Evolutionary conservation across 1,140 invertebrate species (phyloP), one percentile per base, ranked within the genome.

Genomic region (Forficula auricularia): DNA sequence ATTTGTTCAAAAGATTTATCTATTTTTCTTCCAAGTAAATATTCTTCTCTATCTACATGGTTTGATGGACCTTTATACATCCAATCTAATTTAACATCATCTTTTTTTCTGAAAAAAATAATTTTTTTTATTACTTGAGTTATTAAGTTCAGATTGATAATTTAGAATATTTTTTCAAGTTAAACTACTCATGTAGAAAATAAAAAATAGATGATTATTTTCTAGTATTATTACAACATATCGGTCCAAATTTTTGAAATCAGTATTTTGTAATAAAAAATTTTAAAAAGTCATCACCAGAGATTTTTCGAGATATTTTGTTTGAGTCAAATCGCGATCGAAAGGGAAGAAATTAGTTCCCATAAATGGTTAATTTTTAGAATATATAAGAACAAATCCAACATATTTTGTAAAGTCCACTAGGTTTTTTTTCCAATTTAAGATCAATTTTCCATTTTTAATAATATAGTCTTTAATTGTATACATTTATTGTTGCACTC

Each of bases 21-120:
- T 45, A 96, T 76, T 41, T 74, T 64, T 53, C 82, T 77, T 1
- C 90, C 89, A n/a, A 86, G 62, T 2, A 96, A 65, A 67, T 92
- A 96, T 45, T 92, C 86, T 57, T 96, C 88, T 27, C 77, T 62
- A 48, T 90, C 78, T 3, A 82, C 67, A 43, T 67, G 60, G 51
- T 77, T 73, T 50, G 77, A 75, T 8, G 77, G 75, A 51, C 77
- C 77, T 70, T 87, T 84, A 57, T 91, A 91, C 86, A 92, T 91
- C 87, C 88, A 94, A 54, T 89, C 81, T 34, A 92, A 57, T 46
- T 82, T 78, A 38, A 71, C 68, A 19, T 76, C 69, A 40, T 67
- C 66, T 18, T 68, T 66, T 34, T 65, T 66, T 27, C 64, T 61
- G 43, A 60, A 58, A 16, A 64, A 50, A 0, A 19, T n/a, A 41